Conservation (phyloP, 2,888 invertebrate species). For the Aspidiotus rigidus region DNA sequence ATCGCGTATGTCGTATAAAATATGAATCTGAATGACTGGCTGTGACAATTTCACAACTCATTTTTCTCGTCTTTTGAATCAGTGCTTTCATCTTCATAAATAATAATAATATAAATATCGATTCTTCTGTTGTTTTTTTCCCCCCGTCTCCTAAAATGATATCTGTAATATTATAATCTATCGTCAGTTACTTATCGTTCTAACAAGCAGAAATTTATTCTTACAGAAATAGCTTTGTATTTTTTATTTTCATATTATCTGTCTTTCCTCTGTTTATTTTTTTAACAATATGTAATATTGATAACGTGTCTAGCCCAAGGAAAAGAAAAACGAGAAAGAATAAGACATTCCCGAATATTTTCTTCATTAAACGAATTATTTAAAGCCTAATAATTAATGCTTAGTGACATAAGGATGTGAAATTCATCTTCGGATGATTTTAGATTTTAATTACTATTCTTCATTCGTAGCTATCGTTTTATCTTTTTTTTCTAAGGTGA, state of each 20-base stretch:
- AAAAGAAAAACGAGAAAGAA: too few relatives aligned
- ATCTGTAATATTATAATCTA: too few relatives aligned
- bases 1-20: background rate
- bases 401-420: too few relatives aligned
- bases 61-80: constrained; percentile 1
- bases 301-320: background rate
- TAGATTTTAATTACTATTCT: too few relatives aligned
- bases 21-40: constrained; percentile 23
- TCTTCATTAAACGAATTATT: too few relatives aligned
- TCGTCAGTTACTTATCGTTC: too few relatives aligned
- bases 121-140: background rate
- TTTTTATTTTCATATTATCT: constrained; percentile 4
- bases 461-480: too few relatives aligned
- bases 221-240: background rate
- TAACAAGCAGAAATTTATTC: too few relatives aligned
- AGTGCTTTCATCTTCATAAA: background rate
- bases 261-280: background rate
- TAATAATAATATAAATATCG: background rate
- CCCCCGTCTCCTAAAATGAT: background rate
- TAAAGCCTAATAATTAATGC: too few relatives aligned
- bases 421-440: too few relatives aligned
- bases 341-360: too few relatives aligned
- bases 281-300: background rate
- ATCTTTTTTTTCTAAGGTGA: too few relatives aligned
- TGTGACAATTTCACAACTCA: constrained; percentile 32